These are phyloP conservation scores for Thecocarcelia acutangulata DNA, from an alignment of 2,888 invertebrate genomes.

Conservation along the genomic window DNA sequence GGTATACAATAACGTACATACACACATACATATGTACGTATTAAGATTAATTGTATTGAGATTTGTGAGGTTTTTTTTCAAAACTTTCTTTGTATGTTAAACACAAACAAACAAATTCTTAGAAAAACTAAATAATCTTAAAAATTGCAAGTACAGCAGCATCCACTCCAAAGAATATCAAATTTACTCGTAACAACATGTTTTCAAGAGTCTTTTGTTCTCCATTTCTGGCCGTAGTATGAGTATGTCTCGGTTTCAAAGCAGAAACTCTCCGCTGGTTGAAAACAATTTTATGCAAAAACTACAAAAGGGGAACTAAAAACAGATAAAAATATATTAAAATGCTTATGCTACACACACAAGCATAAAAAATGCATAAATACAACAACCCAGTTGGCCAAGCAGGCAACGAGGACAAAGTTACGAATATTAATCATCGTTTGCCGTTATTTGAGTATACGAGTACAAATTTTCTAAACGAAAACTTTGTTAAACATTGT, in stretches of 20 bases:
- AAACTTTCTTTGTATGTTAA: not conserved
- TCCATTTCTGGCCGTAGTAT: not conserved
- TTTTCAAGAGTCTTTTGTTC: conserved; percentile 8
- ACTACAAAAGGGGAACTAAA: conserved; percentile 18
- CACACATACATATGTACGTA: no score
- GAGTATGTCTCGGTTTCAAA: not conserved
- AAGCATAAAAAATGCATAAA: not conserved
- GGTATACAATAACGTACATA: no score
- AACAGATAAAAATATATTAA: conserved; percentile 7
- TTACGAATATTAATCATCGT: no score
- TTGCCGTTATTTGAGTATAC: no score
- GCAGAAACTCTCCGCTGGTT: conserved; percentile 20
- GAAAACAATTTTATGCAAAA: conserved; percentile 31
- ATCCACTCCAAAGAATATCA: conserved; percentile 6
- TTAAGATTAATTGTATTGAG: not conserved
- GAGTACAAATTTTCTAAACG: no score
- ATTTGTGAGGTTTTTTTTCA: not conserved
- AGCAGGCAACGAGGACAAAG: no score
- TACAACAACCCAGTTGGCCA: not conserved
- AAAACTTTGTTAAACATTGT: no score
- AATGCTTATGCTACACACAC: conserved; percentile 1
- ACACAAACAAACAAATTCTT: not conserved
- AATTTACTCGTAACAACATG: not conserved
- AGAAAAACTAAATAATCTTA: not conserved
- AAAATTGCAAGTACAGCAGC: conserved; percentile 8